Conservation (phyloP, 2,888 invertebrate species). For the Mythimna impura region DNA sequence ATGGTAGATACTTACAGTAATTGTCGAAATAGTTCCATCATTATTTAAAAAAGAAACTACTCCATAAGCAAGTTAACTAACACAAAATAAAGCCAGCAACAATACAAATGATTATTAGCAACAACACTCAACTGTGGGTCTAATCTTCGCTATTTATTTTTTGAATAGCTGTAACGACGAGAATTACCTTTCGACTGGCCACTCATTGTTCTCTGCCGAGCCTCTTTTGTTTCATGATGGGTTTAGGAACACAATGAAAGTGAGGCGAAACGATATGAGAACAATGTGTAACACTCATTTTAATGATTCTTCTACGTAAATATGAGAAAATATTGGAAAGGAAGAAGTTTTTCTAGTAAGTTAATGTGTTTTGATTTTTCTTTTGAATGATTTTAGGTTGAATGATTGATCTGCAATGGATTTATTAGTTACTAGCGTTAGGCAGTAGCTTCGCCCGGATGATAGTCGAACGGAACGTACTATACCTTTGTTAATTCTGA, state of each 20-base stretch:
- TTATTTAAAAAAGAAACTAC: neutral
- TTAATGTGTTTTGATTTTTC: neutral
- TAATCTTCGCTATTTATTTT: slow-evolving; percentile 58
- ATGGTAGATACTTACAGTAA: neutral
- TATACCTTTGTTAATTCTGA: too few species aligned
- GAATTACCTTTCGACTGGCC: slow-evolving; percentile 55
- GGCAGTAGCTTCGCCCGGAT: neutral
- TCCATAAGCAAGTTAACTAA: neutral
- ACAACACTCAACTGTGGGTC: slow-evolving; percentile 26
- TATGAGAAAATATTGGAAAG: slow-evolving; percentile 36
- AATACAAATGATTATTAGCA: slow-evolving; percentile 44
- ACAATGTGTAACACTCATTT: slow-evolving; percentile 57
- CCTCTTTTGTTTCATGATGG: slow-evolving; percentile 53
- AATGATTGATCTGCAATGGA: neutral
- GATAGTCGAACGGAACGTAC: neutral
- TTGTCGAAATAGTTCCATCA: too few species aligned
- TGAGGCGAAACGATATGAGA: slow-evolving; percentile 44
- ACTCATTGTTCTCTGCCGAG: slow-evolving; percentile 45
- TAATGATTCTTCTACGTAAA: slow-evolving; percentile 47
- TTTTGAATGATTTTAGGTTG: neutral
- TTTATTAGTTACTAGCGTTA: too few species aligned
- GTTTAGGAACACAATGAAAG: slow-evolving; percentile 51
- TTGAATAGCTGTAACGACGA: slow-evolving; percentile 49
- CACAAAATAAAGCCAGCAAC: slow-evolving; percentile 12
- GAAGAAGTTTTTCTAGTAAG: slow-evolving; percentile 23